Percentiles rank a stretch among this genome's conserved stretches.
Conservation (phyloP, 2,797 vertebrate species). For the Kryptolebias ocellatus region DNA sequence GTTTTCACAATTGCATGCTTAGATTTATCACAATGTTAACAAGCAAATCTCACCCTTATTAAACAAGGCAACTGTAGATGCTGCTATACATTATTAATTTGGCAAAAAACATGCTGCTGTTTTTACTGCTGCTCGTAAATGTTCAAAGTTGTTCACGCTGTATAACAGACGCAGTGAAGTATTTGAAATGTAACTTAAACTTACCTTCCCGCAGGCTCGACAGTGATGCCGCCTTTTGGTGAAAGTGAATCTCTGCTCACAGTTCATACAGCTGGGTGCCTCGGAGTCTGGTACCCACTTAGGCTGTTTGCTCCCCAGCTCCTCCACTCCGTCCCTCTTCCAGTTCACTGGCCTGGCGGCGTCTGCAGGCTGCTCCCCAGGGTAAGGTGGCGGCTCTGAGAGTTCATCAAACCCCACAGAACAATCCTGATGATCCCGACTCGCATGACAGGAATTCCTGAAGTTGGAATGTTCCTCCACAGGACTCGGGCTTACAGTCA, state of each 20-base stretch:
- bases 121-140: not conserved
- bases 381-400: slow-evolving; percentile 82
- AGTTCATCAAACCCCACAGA: slow-evolving; percentile 74
- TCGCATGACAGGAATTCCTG: slow-evolving; percentile 32
- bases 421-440: slow-evolving; percentile 65
- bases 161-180: too few relatives aligned
- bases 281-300: slow-evolving; percentile 94
- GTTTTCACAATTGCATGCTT: too few relatives aligned
- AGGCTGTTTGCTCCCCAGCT: slow-evolving; percentile 86
- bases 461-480: slow-evolving; percentile 42
- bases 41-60: not conserved
- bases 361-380: slow-evolving; percentile 57
- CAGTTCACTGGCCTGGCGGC: slow-evolving; percentile 43
- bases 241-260: slow-evolving; percentile 92
- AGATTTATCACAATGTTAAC: too few relatives aligned
- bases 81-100: not conserved
- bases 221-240: slow-evolving; percentile 96
- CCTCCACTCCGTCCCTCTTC: slow-evolving; percentile 57
- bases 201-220: slow-evolving; percentile 94
- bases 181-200: not conserved
- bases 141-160: too few relatives aligned
- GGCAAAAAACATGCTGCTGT: not conserved
- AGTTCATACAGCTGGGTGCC: slow-evolving; percentile 96
- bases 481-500: slow-evolving; percentile 26
- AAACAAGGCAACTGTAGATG: not conserved